Conservation (phyloP, 1,140 invertebrate genomes). For the Meloidogyne chitwoodi region DNA sequence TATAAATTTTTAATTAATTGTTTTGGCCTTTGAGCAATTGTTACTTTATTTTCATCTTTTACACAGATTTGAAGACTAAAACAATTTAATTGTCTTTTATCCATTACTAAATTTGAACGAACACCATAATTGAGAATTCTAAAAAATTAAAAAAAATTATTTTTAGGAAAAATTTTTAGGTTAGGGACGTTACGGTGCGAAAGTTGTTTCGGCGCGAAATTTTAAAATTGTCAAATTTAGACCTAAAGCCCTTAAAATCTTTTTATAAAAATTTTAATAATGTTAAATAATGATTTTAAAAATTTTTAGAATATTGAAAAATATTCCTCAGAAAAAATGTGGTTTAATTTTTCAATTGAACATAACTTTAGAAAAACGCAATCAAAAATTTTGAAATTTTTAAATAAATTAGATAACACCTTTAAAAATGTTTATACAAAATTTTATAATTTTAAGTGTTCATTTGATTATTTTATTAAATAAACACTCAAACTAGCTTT, state of each 20-base stretch:
- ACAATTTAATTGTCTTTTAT: slow-evolving; percentile 38
- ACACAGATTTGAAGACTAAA: slow-evolving; percentile 34
- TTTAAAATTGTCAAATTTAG: not conserved
- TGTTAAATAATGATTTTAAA: too few species aligned
- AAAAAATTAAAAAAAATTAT: slow-evolving; percentile 22
- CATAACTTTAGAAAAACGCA: not conserved
- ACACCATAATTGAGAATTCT: slow-evolving; percentile 55
- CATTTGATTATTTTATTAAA: not conserved
- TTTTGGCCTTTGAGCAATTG: slow-evolving; percentile 13
- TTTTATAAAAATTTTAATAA: not conserved
- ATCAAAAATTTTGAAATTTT: not conserved
- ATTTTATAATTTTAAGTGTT: not conserved
- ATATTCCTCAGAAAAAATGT: too few species aligned
- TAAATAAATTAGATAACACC: not conserved
- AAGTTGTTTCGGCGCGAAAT: not conserved
- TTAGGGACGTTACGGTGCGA: not conserved
- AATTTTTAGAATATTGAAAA: too few species aligned
- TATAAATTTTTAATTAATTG: slow-evolving; percentile 45
- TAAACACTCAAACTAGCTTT: not conserved
- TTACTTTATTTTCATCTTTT: slow-evolving; percentile 29
- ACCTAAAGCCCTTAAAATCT: not conserved
- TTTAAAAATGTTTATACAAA: not conserved
- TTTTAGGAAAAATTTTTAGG: not conserved
- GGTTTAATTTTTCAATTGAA: not conserved
- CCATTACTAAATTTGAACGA: slow-evolving; percentile 45